Conservation (phyloP, 2,888 invertebrate species). For the Erpobdella octoculata region DNA sequence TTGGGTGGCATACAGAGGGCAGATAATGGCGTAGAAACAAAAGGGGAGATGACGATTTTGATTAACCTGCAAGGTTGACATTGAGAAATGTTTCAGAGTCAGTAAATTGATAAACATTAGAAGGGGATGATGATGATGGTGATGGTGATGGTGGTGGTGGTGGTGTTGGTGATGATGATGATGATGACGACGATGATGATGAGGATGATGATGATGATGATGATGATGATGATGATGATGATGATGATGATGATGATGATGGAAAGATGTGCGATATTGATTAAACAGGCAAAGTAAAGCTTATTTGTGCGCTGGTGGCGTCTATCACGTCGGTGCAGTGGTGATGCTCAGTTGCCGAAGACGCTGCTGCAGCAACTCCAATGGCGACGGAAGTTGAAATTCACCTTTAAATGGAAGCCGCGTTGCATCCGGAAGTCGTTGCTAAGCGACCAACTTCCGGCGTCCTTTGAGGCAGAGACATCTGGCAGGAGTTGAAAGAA, state of each 20-base stretch:
- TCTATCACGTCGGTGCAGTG: too few relatives aligned
- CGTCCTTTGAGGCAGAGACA: not conserved
- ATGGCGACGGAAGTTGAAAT: not conserved
- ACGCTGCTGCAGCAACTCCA: not conserved
- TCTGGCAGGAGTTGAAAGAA: conserved; percentile 1
- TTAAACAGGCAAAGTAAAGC: too few relatives aligned
- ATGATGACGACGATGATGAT: not conserved
- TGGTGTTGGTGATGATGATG: not conserved
- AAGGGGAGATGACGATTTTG: not conserved
- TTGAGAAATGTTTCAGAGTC: too few relatives aligned
- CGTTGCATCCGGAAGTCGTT: conserved; percentile 20
- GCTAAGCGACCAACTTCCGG: conserved; percentile 27
- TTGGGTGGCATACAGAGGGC: too few relatives aligned
- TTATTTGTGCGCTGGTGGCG: too few relatives aligned
- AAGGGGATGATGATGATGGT: conserved; percentile 13
- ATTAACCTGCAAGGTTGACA: too few relatives aligned
- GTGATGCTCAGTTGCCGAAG: too few relatives aligned
- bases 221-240: conserved; percentile 21
- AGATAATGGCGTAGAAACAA: too few relatives aligned
- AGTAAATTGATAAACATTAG: too few relatives aligned
- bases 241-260: conserved; percentile 20
- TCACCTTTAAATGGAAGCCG: conserved; percentile 12
- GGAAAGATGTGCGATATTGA: not conserved
- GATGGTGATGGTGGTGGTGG: conserved; percentile 5
- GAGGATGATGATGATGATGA: conserved; percentile 25